Percentiles rank a stretch among this genome's conserved stretches.
phyloP scores from a whole-genome alignment of 2,888 invertebrate species.

The Polymixis flavicincta region DNA sequence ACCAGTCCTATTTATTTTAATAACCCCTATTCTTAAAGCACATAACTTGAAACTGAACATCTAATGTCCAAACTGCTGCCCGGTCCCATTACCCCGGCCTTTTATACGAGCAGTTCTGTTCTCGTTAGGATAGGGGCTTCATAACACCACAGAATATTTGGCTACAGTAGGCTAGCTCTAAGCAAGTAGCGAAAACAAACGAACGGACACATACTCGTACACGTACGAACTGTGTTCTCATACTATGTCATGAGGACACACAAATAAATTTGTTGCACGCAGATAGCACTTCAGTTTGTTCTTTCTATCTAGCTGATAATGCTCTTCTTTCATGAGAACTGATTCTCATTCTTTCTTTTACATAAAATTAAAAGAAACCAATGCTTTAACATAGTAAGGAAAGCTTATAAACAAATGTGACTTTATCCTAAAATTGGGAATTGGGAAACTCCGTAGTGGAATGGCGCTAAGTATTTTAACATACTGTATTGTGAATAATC shows the following conservation, averaged over 20 bases:
- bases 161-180: background rate
- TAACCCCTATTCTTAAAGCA: background rate
- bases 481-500: no score
- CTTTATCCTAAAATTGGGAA: background rate
- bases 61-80: constrained; percentile 27
- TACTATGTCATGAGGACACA: background rate
- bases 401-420: background rate
- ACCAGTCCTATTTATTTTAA: background rate
- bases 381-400: background rate
- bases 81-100: constrained; percentile 27
- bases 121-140: constrained; percentile 28
- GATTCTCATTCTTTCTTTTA: background rate
- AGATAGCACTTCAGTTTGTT: background rate
- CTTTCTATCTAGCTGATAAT: no score
- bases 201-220: background rate
- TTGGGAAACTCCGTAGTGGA: background rate
- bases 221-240: background rate
- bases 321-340: background rate
- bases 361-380: background rate
- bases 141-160: background rate
- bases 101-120: constrained; percentile 30
- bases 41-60: constrained; percentile 20
- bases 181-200: background rate
- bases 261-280: background rate
- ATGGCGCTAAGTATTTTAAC: background rate